A percentile compares a stretch with the other conserved stretches of the same genome.
These are phyloP conservation scores for Cyphomyrus plagiostoma DNA, from an alignment of 2,113 vertebrate genomes.

Conservation along the genomic window DNA sequence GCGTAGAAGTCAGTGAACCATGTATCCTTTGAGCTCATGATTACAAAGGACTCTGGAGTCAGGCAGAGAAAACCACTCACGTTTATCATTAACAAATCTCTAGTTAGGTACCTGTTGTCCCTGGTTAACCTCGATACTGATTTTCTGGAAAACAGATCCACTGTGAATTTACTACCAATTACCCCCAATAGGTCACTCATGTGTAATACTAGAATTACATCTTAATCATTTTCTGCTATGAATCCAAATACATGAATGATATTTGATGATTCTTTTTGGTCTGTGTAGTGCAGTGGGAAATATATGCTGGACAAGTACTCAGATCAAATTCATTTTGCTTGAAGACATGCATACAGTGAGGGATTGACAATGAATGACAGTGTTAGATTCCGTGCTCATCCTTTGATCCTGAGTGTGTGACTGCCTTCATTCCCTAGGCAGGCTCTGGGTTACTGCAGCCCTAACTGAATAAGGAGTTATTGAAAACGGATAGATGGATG, in stretches of 20 bases:
- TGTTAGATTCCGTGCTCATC: neutral
- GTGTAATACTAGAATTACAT: neutral
- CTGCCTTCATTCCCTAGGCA: neutral
- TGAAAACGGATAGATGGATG: neutral
- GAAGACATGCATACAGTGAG: neutral
- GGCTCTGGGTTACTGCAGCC: neutral
- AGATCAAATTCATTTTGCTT: neutral
- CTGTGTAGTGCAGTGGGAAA: neutral
- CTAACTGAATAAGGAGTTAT: neutral
- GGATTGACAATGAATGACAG: neutral
- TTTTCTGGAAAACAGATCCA: neutral
- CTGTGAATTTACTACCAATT: neutral
- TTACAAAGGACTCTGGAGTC: neutral
- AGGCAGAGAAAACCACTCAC: neutral
- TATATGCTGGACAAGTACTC: neutral
- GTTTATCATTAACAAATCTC: neutral
- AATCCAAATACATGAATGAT: neutral
- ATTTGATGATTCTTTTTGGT: neutral
- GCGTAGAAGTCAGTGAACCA: neutral
- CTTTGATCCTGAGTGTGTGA: neutral
- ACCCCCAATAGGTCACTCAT: neutral
- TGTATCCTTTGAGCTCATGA: neutral
- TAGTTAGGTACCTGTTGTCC: neutral
- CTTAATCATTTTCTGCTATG: neutral
- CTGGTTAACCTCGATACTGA: neutral